Conservation (phyloP, 2,797 vertebrate genomes). For the Babyrousa celebensis region DNA sequence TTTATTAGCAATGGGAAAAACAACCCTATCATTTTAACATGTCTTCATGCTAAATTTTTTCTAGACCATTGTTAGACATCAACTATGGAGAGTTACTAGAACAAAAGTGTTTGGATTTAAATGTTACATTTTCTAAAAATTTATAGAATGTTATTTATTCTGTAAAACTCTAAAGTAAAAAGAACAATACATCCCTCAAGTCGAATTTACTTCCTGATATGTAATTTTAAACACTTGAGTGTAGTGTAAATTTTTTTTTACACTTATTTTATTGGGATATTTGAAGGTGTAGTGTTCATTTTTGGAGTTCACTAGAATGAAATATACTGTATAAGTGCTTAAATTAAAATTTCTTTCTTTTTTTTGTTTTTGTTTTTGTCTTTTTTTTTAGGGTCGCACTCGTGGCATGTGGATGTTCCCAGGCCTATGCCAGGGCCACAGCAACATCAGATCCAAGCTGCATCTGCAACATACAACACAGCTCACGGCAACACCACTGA, state of each 20-base stretch:
- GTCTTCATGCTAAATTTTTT: conserved; percentile 39
- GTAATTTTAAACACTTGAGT: not conserved
- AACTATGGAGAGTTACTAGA: not conserved
- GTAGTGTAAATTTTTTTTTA: conserved; percentile 42
- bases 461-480: too few relatives aligned
- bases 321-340: conserved; percentile 35
- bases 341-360: not conserved
- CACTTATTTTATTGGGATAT: not conserved
- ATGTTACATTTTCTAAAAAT: conserved; percentile 39
- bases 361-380: too few relatives aligned
- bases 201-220: conserved; percentile 1
- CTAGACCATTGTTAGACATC: not conserved
- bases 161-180: conserved; percentile 34
- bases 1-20: conserved; percentile 26
- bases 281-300: conserved; percentile 18
- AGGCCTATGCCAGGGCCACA: too few relatives aligned
- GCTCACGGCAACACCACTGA: too few relatives aligned
- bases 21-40: not conserved
- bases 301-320: conserved; percentile 3
- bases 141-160: conserved; percentile 31
- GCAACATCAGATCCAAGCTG: too few relatives aligned
- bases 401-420: too few relatives aligned
- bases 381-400: too few relatives aligned
- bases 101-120: too few relatives aligned
- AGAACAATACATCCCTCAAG: conserved; percentile 39